Conservation (phyloP, 30 jellyfish, hydroid and myxozoan genomes). For the Aurelia coerulea region DNA sequence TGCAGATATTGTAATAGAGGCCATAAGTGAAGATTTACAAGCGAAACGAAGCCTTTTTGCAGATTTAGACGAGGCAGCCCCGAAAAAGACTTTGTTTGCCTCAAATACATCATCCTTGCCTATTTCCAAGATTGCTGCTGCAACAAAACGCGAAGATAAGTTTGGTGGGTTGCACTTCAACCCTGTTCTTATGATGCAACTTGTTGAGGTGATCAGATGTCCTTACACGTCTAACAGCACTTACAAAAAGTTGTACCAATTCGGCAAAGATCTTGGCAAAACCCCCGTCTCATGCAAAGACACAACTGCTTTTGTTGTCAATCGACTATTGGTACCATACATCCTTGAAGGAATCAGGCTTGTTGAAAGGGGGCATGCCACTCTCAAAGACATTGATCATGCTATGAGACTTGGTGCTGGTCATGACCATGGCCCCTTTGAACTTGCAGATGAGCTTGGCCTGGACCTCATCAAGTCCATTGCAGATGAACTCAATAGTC, state of each 20-base stretch:
- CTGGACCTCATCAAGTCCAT: slow-evolving; percentile 74
- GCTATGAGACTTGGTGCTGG: slow-evolving; percentile 98
- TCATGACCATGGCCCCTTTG: slow-evolving; percentile 89
- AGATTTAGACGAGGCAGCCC: slow-evolving; percentile 82
- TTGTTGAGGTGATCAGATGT: slow-evolving; percentile 77
- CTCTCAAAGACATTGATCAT: slow-evolving; percentile 78
- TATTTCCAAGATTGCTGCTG: slow-evolving; percentile 64
- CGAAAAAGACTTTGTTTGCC: slow-evolving; percentile 73
- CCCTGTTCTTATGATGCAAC: slow-evolving; percentile 86
- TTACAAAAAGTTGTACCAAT: slow-evolving; percentile 58
- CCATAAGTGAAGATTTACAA: slow-evolving; percentile 69
- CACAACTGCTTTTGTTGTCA: slow-evolving; percentile 90
- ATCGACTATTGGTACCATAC: slow-evolving; percentile 86
- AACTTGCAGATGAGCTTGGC: slow-evolving; percentile 84
- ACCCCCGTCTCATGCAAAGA: slow-evolving; percentile 83
- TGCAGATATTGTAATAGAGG: slow-evolving; percentile 90
- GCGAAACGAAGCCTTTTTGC: slow-evolving; percentile 68
- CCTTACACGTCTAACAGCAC: slow-evolving; percentile 77
- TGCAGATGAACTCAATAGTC: slow-evolving; percentile 79
- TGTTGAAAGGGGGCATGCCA: slow-evolving; percentile 85
- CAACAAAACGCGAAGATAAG: slow-evolving; percentile 65
- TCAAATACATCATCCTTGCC: slow-evolving; percentile 85
- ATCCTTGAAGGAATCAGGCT: slow-evolving; percentile 85
- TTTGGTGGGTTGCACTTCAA: slow-evolving; percentile 92
- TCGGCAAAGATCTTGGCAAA: slow-evolving; percentile 86